Evolutionary conservation across 2,888 invertebrate species (phyloP), one percentile per base, ranked within the genome.

Genomic region (Rapana venosa): DNA sequence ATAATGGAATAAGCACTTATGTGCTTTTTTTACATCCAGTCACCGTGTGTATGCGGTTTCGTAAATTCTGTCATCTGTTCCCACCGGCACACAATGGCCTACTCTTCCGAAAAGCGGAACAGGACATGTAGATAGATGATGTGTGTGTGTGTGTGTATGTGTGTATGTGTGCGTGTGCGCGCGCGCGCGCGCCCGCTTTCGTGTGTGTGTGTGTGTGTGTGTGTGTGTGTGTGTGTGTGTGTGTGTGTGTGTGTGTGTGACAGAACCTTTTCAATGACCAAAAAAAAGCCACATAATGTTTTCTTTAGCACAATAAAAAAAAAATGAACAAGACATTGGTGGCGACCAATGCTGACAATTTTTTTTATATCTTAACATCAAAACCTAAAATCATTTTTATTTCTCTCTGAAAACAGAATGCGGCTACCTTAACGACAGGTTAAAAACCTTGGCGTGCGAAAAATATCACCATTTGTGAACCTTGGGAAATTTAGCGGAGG

Each of bases 151-250:
- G 79, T 32, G 79, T 79, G 79, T 32, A 32, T 79, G 35, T 32
- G 79, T 79, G 79, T 32, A 32, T 79, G 79, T 32, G 79, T 79
- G 35, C 20, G 79, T 79, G 79, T 22, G 79, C 32, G 35, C 35
- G 11, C 22, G 74, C 74, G 26, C 58, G 58, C 15, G 58, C 15
- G 58, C 15, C 11, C 15, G 58, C 15, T 8, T 58, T 8, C 15
- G 77, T 77, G 77, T 77, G 30, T 77, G 77, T 77, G 77, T 77
- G 77, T 30, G 30, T 77, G 30, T 77, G 77, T 77, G 77, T 32
- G 77, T 77, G 77, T 77, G 77, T 77, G 77, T 77, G 77, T 77
- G 77, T 77, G 77, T 77, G 77, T 77, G 30, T 32, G 77, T 77
- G 77, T 77, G 77, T 77, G 77, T 77, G 77, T 77, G 77, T 22